These are phyloP conservation scores for Ceratotherium simum DNA, from an alignment of 2,113 vertebrate genomes.

Conservation along the genomic window DNA sequence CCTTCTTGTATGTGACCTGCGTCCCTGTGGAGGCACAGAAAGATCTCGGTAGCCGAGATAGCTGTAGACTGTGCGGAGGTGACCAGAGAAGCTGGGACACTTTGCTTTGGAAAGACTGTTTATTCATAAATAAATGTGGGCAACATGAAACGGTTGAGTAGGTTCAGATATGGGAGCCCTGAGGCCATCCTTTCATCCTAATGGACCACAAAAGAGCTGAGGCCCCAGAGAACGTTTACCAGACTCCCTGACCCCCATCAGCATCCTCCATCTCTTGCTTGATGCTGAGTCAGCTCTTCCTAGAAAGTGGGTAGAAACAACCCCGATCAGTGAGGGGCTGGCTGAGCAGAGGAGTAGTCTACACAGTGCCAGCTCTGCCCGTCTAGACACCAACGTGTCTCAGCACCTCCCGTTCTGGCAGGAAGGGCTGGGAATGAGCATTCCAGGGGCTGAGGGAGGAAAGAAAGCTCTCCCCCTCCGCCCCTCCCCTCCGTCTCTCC, in stretches of 20 bases:
- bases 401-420: neutral
- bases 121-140: neutral
- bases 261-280: neutral
- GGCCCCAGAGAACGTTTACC: neutral
- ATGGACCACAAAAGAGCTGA: neutral
- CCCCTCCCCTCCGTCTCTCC: rapidly evolving
- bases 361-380: rapidly evolving
- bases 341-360: neutral
- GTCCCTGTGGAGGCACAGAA: neutral
- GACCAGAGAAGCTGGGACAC: neutral
- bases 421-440: neutral
- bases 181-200: neutral
- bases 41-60: neutral
- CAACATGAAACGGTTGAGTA: neutral
- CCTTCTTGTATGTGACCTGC: neutral
- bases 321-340: neutral
- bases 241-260: too few species aligned
- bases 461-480: neutral
- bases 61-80: neutral
- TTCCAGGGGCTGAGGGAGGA: neutral
- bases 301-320: neutral
- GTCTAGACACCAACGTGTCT: neutral
- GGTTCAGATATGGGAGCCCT: neutral
- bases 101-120: neutral
- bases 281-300: neutral